Base-by-base conservation (phyloP, 2,113 vertebrate species). In the Strix aluco region DNA sequence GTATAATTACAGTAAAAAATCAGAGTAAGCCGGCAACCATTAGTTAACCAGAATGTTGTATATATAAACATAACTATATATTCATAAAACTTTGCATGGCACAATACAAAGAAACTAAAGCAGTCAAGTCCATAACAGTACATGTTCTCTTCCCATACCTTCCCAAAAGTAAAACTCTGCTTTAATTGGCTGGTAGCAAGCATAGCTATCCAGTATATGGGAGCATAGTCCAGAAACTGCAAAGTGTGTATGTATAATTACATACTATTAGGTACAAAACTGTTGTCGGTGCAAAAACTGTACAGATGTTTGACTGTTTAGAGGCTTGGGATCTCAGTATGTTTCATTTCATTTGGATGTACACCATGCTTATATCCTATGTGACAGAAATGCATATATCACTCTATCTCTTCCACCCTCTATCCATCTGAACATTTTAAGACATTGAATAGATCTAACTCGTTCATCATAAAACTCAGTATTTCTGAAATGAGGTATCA, bases 331-430 rank as follows among this genome's bases (percentile, higher is more conserved):
- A 23, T 72, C 34, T 88, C 38, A 7, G 20, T 52, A 5, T 2
- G 3, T 63, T 84, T 73, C 4, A 3, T 82, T 95, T 63, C 17
- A 8, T 27, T 86, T 63, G 46, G 51, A 52, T 32, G 11, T 38
- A 12, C 21, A 40, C 8, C n/a, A 26, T 2, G 2, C 61, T n/a
- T 58, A 38, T 2, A 44, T 5, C 5, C 15, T 20, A 0, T 52
- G 12, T 84, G n/a, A 34, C 29, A 44, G 44, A 81, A 92, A 21
- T 18, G 18, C 3, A 12, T 13, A 0, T 29, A 29, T 90, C 0
- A 0, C 38, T 34, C 10, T 11, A 0, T 30, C 52, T 79, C 32
- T 73, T 86, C 34, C 0, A 2, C 32, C 11, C 11, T 86, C 57
- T 46, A 14, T 34, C 57, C 22, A 13, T 66, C 15, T 82, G 58